A percentile compares a stretch with the other conserved stretches of the same genome.
phyloP scores from a whole-genome alignment of 2,113 vertebrate species.

The Acanthisitta chloris region DNA sequence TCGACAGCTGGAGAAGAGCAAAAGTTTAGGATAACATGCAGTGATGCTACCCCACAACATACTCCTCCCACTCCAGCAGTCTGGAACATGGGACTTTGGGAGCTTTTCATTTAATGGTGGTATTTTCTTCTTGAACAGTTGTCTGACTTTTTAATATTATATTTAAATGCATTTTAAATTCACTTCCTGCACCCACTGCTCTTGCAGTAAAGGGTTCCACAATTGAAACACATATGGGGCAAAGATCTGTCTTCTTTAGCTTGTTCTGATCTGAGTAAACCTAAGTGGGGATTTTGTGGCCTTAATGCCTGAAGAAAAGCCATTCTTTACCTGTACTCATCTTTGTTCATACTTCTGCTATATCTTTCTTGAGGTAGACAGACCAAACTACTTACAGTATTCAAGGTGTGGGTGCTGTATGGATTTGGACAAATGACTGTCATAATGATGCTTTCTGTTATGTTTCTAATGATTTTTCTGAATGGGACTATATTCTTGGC shows the following conservation, averaged over 20 bases:
- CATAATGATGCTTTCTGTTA: background rate
- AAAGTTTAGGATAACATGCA: background rate
- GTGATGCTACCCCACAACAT: background rate
- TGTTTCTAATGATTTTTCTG: background rate
- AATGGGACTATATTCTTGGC: background rate
- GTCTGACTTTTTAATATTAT: background rate
- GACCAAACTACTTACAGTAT: background rate
- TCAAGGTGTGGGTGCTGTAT: background rate
- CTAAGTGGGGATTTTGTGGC: background rate
- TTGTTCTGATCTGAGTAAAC: background rate
- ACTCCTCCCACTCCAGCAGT: background rate
- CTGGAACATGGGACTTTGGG: background rate
- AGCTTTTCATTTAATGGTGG: background rate
- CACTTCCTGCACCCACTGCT: accelerated
- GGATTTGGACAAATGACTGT: background rate
- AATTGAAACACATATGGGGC: accelerated
- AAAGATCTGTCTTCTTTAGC: background rate
- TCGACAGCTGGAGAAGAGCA: background rate
- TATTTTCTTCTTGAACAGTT: background rate
- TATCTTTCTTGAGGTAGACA: background rate
- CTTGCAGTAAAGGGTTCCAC: background rate
- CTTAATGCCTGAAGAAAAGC: background rate
- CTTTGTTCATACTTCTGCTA: background rate
- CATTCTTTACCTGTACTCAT: background rate
- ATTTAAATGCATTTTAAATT: background rate